phyloP scores from a whole-genome alignment of 2,113 vertebrate genomes.

The Mobula birostris region DNA sequence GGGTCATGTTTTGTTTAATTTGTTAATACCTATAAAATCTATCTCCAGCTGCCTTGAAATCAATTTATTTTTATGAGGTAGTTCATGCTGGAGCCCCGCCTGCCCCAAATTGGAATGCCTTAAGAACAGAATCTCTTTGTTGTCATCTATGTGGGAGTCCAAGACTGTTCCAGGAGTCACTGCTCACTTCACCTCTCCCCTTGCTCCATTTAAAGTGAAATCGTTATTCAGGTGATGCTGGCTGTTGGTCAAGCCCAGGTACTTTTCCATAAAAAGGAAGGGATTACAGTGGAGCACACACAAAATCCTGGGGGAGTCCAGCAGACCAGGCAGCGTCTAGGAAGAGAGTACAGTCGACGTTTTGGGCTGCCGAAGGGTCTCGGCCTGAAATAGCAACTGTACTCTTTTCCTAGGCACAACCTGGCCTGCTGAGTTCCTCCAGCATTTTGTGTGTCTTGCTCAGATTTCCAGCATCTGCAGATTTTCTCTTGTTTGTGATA shows the following conservation, averaged over 20 bases:
- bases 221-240: background rate
- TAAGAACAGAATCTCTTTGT: slow-evolving; percentile 28
- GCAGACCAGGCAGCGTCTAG: no score
- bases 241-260: background rate
- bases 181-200: background rate
- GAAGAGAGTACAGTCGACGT: no score
- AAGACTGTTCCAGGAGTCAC: background rate
- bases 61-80: slow-evolving; percentile 32
- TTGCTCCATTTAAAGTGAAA: slow-evolving; percentile 6
- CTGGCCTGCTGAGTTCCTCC: no score
- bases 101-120: slow-evolving; percentile 19
- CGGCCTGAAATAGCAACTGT: no score
- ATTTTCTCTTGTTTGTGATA: no score
- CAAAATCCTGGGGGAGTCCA: no score
- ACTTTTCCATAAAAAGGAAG: background rate
- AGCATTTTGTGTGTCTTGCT: no score
- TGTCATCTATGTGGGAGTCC: slow-evolving; percentile 26
- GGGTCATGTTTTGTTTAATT: slow-evolving; percentile 20
- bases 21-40: slow-evolving; percentile 16
- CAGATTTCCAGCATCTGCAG: no score
- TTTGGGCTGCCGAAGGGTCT: no score
- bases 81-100: background rate
- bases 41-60: background rate
- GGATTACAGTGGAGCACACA: no score
- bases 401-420: no score